Base-by-base conservation (phyloP, 2,113 vertebrate species). In the Microcebus lehilahytsara region DNA sequence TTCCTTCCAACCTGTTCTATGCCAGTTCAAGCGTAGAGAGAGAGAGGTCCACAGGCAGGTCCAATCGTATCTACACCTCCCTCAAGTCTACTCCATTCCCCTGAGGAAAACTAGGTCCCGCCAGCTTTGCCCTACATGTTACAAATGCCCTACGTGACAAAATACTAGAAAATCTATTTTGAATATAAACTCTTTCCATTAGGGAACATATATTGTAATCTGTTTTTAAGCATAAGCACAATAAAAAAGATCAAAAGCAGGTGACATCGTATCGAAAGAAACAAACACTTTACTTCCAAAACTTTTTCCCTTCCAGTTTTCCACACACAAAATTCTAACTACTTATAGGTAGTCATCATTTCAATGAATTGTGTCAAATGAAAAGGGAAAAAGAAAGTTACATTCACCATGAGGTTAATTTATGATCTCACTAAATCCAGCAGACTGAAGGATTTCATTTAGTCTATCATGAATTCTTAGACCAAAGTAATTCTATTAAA, bases 361-460 rank as follows among this genome's bases (percentile, higher is more conserved):
- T 94, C 96, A 94, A 86, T 85, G 93, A 96, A 86, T 83, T 97
- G 89, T 96, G 81, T 96, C 93, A 95, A 89, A 85, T 67, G 81
- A 92, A 96, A 98, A 94, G 32, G 58, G 75, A 32, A 74, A 97
- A 95, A 94, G 91, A 97, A 92, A 95, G 75, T 96, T 84, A 95
- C 51, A 74, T 93, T 93, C 66, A 93, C 88, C 62, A 58, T 66
- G 72, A 93, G 42, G 62, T 86, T 96, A 95, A 98, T 97, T 98
- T 98, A 98, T 93, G 74, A 64, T 86, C 85, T 98, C 93, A 96
- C 94, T 96, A 98, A 97, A 97, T 97, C 89, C 74, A 97, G 89
- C 69, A 97, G 51, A 88, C 95, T 96, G 96, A 97, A 97, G 89
- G 95, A 91, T 96, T 97, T 97, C 95, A 96, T 89, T 93, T 95